phyloP scores from a whole-genome alignment of 2,797 vertebrate genomes.

The Oreonectes daqikongensis region DNA sequence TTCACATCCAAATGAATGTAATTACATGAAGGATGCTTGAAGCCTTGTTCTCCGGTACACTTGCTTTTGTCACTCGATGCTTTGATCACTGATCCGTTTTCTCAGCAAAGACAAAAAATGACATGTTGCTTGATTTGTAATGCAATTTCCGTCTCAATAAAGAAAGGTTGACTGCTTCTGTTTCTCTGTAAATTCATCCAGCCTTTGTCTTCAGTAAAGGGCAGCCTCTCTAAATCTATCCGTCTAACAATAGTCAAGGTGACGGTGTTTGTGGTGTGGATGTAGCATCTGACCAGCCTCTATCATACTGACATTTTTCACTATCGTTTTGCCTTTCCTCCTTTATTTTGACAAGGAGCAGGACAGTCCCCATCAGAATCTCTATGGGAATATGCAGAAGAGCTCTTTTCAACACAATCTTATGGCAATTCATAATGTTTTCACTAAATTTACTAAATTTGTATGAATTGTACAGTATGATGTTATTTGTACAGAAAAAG shows the following conservation, averaged over 20 bases:
- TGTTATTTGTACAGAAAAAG: too few species aligned
- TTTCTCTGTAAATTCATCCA: slow-evolving; percentile 33
- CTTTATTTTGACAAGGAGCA: slow-evolving; percentile 67
- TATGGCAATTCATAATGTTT: too few species aligned
- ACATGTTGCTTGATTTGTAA: slow-evolving; percentile 29
- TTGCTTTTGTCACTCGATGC: neutral
- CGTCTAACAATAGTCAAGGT: slow-evolving; percentile 56
- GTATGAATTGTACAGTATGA: too few species aligned
- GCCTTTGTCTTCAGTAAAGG: slow-evolving; percentile 46
- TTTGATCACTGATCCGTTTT: slow-evolving; percentile 18
- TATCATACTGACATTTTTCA: slow-evolving; percentile 69
- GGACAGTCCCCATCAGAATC: slow-evolving; percentile 59
- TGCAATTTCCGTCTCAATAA: slow-evolving; percentile 34
- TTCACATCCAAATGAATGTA: neutral
- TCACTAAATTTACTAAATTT: too few species aligned
- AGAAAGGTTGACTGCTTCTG: slow-evolving; percentile 23
- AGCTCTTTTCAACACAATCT: neutral
- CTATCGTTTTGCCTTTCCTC: slow-evolving; percentile 64
- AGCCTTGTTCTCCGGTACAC: neutral
- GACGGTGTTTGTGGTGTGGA: slow-evolving; percentile 22
- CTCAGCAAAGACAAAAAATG: neutral
- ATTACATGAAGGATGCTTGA: neutral
- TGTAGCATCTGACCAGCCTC: slow-evolving; percentile 28
- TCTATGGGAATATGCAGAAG: slow-evolving; percentile 49
- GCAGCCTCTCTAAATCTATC: slow-evolving; percentile 50